Conservation (phyloP, 2,888 invertebrate species). For the Acleris sparsana region DNA sequence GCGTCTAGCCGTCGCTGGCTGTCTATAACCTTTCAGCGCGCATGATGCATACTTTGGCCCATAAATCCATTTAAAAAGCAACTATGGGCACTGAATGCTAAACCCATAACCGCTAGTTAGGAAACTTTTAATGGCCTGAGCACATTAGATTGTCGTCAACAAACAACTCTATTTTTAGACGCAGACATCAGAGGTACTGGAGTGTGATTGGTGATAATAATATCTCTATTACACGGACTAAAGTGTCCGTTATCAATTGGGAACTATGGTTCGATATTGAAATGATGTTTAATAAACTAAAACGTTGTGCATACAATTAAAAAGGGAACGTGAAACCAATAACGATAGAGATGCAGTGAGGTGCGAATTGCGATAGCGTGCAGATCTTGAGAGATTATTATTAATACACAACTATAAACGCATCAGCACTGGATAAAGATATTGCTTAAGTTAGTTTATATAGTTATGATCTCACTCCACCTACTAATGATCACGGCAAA, state of each 20-base stretch:
- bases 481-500: slow-evolving; percentile 7
- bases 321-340: too few relatives aligned
- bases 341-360: too few relatives aligned
- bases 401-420: background rate
- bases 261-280: background rate
- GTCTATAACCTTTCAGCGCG: slow-evolving; percentile 20
- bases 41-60: too few relatives aligned
- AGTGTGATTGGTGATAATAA: slow-evolving; percentile 24
- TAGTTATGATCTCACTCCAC: slow-evolving; percentile 3
- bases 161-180: slow-evolving; percentile 29
- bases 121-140: slow-evolving; percentile 18
- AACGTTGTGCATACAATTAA: too few relatives aligned
- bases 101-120: slow-evolving; percentile 5
- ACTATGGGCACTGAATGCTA: too few relatives aligned
- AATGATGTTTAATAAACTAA: background rate
- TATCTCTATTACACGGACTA: slow-evolving; percentile 19
- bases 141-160: slow-evolving; percentile 19
- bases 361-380: too few relatives aligned
- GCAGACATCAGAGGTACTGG: slow-evolving; percentile 12
- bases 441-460: background rate
- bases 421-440: background rate
- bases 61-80: too few relatives aligned
- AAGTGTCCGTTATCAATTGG: slow-evolving; percentile 6
- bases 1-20: slow-evolving; percentile 47
- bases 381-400: too few relatives aligned